Evolutionary conservation across 2,113 vertebrate species (phyloP).

Genomic region (Apistogramma diplotaenia): DNA sequence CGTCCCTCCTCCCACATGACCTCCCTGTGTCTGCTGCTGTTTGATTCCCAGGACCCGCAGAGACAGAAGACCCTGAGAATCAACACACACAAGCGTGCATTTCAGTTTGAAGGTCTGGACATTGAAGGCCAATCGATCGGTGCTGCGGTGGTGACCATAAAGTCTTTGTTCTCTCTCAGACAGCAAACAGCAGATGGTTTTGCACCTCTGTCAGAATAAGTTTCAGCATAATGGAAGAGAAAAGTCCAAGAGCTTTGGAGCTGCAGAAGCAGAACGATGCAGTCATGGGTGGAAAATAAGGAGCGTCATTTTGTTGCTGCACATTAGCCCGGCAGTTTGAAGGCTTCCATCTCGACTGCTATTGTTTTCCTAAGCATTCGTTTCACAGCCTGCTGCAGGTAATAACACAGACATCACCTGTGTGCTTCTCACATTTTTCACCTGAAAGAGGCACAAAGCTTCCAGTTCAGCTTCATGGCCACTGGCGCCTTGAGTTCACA

Average conservation of each 20-base stretch:
- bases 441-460: background rate
- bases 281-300: background rate
- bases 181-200: background rate
- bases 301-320: background rate
- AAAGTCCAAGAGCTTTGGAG: background rate
- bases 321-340: background rate
- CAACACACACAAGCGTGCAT: background rate
- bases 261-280: background rate
- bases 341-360: background rate
- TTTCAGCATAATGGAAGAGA: background rate
- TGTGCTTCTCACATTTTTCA: background rate
- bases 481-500: background rate
- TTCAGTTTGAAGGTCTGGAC: background rate
- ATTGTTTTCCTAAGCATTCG: background rate
- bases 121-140: slow-evolving; percentile 13
- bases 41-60: slow-evolving; percentile 51
- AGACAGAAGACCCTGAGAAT: slow-evolving; percentile 43
- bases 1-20: background rate
- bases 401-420: background rate
- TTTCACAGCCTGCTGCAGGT: background rate
- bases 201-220: background rate
- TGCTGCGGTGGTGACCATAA: slow-evolving; percentile 2
- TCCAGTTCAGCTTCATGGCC: accelerated
- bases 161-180: slow-evolving; percentile 5
- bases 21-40: slow-evolving; percentile 32